phyloP scores from a whole-genome alignment of 2,888 invertebrate genomes.

The Pollenia griseotomentosa region DNA sequence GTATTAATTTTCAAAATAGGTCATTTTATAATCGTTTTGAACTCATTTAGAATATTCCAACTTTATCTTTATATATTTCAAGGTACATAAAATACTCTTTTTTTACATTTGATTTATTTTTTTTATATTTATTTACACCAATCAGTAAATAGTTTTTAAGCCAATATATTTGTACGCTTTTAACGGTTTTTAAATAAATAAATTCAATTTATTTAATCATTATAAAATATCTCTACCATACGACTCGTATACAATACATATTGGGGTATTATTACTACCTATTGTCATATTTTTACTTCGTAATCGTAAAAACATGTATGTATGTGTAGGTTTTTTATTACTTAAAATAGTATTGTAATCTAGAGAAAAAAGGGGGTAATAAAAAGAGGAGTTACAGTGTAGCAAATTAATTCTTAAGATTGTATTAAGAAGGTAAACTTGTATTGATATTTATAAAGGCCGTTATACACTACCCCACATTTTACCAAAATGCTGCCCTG shows the following conservation, averaged over 20 bases:
- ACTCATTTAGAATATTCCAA: too few relatives aligned
- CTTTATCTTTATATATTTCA: too few relatives aligned
- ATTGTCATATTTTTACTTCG: slow-evolving; percentile 47
- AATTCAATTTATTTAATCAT: slow-evolving; percentile 59
- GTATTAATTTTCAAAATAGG: too few relatives aligned
- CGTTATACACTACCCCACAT: too few relatives aligned
- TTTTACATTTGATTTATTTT: too few relatives aligned
- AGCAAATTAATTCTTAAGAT: too few relatives aligned
- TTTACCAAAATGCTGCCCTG: too few relatives aligned
- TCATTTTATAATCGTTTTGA: too few relatives aligned
- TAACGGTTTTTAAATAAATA: slow-evolving; percentile 63
- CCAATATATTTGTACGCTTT: slow-evolving; percentile 5
- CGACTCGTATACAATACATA: slow-evolving; percentile 7
- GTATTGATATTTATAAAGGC: too few relatives aligned
- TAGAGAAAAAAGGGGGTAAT: neutral
- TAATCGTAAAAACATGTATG: slow-evolving; percentile 5
- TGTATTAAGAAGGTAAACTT: too few relatives aligned
- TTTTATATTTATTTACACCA: neutral
- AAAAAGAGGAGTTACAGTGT: slow-evolving; percentile 1
- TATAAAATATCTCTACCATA: slow-evolving; percentile 49
- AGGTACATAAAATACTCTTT: too few relatives aligned
- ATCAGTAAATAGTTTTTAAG: neutral
- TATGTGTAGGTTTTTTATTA: slow-evolving; percentile 38
- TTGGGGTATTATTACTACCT: slow-evolving; percentile 45
- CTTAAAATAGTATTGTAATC: slow-evolving; percentile 36